Percentiles rank a stretch among this genome's conserved stretches.
phyloP scores from a whole-genome alignment of 2,888 invertebrate species.

The Achlya flavicornis region DNA sequence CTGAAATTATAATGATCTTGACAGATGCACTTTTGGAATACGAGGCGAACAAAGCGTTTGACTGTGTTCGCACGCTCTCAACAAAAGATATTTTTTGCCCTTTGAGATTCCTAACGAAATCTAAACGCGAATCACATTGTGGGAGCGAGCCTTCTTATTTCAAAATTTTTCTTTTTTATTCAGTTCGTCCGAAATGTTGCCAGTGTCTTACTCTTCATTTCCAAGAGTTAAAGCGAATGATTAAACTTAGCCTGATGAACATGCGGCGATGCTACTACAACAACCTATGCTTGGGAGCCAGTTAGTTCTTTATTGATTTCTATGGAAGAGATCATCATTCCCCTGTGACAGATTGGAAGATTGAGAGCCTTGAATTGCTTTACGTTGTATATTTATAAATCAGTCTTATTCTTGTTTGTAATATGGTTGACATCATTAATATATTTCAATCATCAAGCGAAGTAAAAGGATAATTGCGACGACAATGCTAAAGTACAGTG shows the following conservation, averaged over 20 bases:
- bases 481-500: too few species aligned
- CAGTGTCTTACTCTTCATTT: constrained; percentile 32
- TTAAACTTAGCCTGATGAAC: neutral
- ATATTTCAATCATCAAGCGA: too few species aligned
- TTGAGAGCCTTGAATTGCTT: neutral
- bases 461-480: too few species aligned
- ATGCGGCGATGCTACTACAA: neutral
- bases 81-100: constrained; percentile 71
- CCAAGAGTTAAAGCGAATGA: constrained; percentile 3
- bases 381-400: neutral
- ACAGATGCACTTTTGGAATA: constrained; percentile 73
- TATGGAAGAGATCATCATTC: constrained; percentile 6
- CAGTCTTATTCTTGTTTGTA: neutral
- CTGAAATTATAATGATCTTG: constrained; percentile 62
- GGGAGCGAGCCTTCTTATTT: constrained; percentile 57
- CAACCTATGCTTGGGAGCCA: constrained; percentile 2
- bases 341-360: constrained; percentile 1
- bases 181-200: constrained; percentile 34
- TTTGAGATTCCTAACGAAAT: constrained; percentile 61
- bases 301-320: constrained; percentile 8
- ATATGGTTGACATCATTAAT: too few species aligned
- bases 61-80: constrained; percentile 71
- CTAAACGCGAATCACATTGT: constrained; percentile 73
- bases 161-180: constrained; percentile 20
- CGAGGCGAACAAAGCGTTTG: constrained; percentile 58